These are phyloP conservation scores for Hirudo medicinalis DNA, from an alignment of 1,140 invertebrate genomes.

Conservation along the genomic window DNA sequence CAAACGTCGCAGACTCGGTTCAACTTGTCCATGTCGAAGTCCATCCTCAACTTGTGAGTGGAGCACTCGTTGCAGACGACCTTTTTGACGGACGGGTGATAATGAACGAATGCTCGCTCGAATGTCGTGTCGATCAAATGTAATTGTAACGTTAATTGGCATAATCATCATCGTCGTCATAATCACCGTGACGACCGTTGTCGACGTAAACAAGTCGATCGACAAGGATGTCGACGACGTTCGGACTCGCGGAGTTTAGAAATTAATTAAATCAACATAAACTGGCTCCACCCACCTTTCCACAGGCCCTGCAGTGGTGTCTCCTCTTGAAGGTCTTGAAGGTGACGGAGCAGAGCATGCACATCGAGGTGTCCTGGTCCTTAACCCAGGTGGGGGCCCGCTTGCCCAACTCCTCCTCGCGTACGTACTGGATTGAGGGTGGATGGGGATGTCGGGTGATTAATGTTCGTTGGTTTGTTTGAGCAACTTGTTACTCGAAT, in stretches of 20 bases:
- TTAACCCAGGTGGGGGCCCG: conserved; percentile 36
- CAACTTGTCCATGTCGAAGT: conserved; percentile 1
- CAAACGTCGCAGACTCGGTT: conserved; percentile 13
- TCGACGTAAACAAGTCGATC: too few species aligned
- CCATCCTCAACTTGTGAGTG: conserved; percentile 9
- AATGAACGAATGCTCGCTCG: background rate
- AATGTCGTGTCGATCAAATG: background rate
- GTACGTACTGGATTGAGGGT: conserved; percentile 38
- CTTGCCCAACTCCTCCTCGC: conserved; percentile 29
- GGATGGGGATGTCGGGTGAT: too few species aligned
- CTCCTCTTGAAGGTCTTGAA: conserved; percentile 80
- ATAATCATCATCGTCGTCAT: too few species aligned
- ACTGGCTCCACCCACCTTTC: conserved; percentile 30
- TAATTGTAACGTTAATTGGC: background rate
- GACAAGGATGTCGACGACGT: too few species aligned
- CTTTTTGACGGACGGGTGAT: background rate
- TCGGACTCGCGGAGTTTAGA: background rate
- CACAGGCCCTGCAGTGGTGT: conserved; percentile 80
- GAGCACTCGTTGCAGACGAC: conserved; percentile 16
- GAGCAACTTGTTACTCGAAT: too few species aligned
- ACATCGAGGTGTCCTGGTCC: conserved; percentile 48
- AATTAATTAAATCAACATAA: background rate
- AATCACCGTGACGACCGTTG: too few species aligned
- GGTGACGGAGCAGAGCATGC: conserved; percentile 70
- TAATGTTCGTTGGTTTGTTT: too few species aligned